Percentiles rank a stretch among this genome's conserved stretches.
Evolutionary conservation across 2,888 invertebrate species (phyloP).

Genomic region (Dolichopus griseipennis): DNA sequence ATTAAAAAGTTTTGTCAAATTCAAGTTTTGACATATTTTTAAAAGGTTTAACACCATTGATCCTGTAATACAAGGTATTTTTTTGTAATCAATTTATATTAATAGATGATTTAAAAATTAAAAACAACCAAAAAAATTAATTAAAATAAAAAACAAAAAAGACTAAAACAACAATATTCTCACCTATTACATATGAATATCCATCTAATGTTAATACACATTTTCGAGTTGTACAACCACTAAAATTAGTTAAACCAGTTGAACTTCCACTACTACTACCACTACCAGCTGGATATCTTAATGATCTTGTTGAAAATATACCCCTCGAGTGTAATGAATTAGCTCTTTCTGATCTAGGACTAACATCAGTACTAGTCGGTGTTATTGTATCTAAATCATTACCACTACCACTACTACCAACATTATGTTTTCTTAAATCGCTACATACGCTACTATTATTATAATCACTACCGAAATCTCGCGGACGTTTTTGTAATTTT

Average conservation of each 20-base stretch:
- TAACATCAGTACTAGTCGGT: conserved; percentile 32
- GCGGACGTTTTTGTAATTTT: conserved; percentile 14
- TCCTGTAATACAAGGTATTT: too few relatives aligned
- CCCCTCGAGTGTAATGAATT: conserved; percentile 26
- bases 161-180: conserved; percentile 39
- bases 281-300: conserved; percentile 35
- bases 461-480: conserved; percentile 15
- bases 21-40: too few relatives aligned
- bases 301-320: conserved; percentile 32
- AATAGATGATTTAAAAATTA: too few relatives aligned
- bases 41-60: too few relatives aligned
- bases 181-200: conserved; percentile 82
- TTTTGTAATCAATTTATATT: too few relatives aligned
- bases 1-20: too few relatives aligned
- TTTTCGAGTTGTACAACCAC: conserved; percentile 57
- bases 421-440: neutral
- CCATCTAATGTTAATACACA: conserved; percentile 78
- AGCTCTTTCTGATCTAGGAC: conserved; percentile 31
- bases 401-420: conserved; percentile 12
- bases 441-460: neutral
- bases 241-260: conserved; percentile 46
- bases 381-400: conserved; percentile 25
- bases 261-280: conserved; percentile 28
- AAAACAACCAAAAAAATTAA: too few relatives aligned
- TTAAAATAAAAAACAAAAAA: too few relatives aligned